phyloP scores from a whole-genome alignment of 2,113 vertebrate genomes.

The Charina bottae region DNA sequence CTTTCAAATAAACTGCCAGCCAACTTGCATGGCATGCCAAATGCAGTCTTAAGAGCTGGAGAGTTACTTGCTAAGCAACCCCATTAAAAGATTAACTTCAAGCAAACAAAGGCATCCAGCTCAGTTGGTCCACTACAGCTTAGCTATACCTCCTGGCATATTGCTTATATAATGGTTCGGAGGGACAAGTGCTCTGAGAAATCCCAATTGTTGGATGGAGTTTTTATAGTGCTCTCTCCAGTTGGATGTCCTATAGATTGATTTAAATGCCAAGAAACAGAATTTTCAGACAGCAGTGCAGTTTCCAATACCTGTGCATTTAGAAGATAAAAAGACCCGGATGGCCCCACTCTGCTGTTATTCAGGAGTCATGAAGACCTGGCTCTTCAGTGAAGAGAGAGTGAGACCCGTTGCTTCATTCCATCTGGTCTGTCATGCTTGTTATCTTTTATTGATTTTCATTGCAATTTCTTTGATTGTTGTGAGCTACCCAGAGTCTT shows the following conservation, averaged over 20 bases:
- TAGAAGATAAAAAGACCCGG: background rate
- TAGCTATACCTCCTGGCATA: background rate
- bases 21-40: background rate
- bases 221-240: background rate
- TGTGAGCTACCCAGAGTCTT: background rate
- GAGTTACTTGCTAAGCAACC: background rate
- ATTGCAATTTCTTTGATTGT: background rate
- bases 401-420: background rate
- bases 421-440: background rate
- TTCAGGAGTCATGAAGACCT: background rate
- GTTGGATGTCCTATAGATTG: background rate
- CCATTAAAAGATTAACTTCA: slow-evolving; percentile 12
- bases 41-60: slow-evolving; percentile 1
- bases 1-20: slow-evolving; percentile 13
- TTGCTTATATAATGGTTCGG: background rate
- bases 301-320: background rate
- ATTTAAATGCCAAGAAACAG: background rate
- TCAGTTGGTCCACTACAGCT: background rate
- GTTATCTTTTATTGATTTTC: background rate
- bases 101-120: background rate
- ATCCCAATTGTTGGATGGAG: background rate
- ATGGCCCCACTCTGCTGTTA: background rate
- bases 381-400: background rate
- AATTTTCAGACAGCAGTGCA: background rate
- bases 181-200: background rate